Conservation (phyloP, 2,888 invertebrate genomes). For the Arctia plantaginis region DNA sequence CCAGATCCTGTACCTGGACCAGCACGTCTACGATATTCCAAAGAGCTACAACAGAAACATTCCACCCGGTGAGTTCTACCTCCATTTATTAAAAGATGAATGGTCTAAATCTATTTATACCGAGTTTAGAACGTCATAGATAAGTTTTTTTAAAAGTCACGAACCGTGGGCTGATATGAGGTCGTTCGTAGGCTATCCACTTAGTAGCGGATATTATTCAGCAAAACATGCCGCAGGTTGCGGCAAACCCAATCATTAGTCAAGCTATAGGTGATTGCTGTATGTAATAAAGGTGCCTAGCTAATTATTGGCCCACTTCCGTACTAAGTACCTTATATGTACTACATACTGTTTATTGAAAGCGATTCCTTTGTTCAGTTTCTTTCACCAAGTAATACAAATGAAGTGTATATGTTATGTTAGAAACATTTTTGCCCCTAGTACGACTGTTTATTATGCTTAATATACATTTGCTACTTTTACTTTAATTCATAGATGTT, state of each 20-base stretch:
- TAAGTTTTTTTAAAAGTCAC: conserved; percentile 53
- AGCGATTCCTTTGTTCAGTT: neutral
- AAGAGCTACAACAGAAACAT: conserved; percentile 84
- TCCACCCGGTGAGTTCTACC: conserved; percentile 77
- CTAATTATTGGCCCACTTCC: conserved; percentile 45
- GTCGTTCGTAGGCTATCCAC: conserved; percentile 69
- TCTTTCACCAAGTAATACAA: neutral
- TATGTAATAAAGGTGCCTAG: conserved; percentile 32
- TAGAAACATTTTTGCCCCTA: neutral
- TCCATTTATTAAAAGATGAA: neutral
- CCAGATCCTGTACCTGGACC: conserved; percentile 86
- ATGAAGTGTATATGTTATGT: neutral
- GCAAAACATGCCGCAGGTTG: conserved; percentile 57
- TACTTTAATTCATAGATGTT: neutral
- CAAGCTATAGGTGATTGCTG: conserved; percentile 55
- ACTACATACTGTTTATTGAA: conserved; percentile 4
- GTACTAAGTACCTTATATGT: conserved; percentile 30
- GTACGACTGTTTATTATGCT: neutral
- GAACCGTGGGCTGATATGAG: conserved; percentile 35
- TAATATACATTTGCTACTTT: neutral
- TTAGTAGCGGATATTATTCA: conserved; percentile 79
- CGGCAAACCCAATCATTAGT: conserved; percentile 62
- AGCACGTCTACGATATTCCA: conserved; percentile 80
- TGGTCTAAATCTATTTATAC: conserved; percentile 35
- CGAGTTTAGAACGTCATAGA: conserved; percentile 32